Evolutionary conservation across 2,888 invertebrate species (phyloP), one percentile per base, ranked within the genome.

Genomic region (Nudaria mundana): DNA sequence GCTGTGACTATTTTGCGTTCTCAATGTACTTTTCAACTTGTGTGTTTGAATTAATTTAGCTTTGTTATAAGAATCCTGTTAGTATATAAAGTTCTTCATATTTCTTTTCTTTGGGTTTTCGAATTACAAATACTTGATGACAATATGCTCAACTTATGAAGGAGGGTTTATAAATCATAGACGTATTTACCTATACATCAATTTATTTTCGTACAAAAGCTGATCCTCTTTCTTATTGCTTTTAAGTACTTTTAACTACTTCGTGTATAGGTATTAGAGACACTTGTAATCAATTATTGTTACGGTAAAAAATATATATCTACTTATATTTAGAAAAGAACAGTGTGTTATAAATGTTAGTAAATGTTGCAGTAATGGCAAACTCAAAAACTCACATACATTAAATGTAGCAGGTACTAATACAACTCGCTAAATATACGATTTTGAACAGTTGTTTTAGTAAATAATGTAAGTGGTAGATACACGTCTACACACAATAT

Each of bases 91-190:
- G n/a, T n/a, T n/a, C n/a, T 20, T 20, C 20, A 2, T 20, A 20
- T 8, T 20, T 2, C 6, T 20, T 8, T 3, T 5, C 20, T 8
- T 8, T n/a, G 8, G 25, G 11, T 32, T 37, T 35, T 20, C 20
- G 71, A 62, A 48, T 52, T 70, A n/a, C n/a, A n/a, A n/a, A n/a
- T n/a, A n/a, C n/a, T n/a, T n/a, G n/a, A n/a, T 69, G 78, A 78
- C 78, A 81, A 80, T 77, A 80, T 72, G 47, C 45, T 53, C 52
- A 61, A 66, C 62, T 71, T 71, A 71, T 66, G 61, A 70, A 62
- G n/a, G 39, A 51, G 20, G 49, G 47, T 44, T 26, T 41, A 44
- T 40, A 38, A 12, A 34, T 40, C 48, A 13, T 20, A 11, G 14
- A 28, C 23, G 30, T 36, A 26, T n/a, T 8, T 14, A 4, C 8